Base-by-base conservation (phyloP, 2,888 invertebrate genomes). In the Nymphalis urticae region DNA sequence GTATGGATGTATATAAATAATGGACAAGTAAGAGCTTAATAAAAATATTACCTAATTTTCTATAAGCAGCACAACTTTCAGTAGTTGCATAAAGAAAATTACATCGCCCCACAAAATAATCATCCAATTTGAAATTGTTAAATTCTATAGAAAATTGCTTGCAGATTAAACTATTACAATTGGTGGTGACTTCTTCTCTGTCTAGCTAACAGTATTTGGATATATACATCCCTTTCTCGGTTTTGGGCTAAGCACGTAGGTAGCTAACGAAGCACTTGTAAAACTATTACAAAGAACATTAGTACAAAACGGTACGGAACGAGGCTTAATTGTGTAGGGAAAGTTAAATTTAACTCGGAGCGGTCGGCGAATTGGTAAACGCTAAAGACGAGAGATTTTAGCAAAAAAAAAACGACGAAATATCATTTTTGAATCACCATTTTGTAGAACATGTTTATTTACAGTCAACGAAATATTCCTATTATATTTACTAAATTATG, bases 231-330 rank as follows among this genome's bases (percentile, higher is more conserved):
- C 50, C 53, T 69, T 48, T 68, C 59, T 21, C 16, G 19, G 19
- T 62, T 66, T 59, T 48, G 64, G 64, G 53, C 63, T 50, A 67
- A 72, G 67, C 66, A 62, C 64, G 67, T 69, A 71, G 60, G 66
- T 59, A 61, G 65, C 69, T 74, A 70, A 70, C 69, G 65, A 68
- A 66, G 66, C 58, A 80, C 77, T 81, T 82, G 82, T 81, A 72
- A 75, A 71, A 72, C 73, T 70, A 72, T 74, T 75, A 73, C 68
- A 68, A 68, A 69, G 74, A 69, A 66, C 68, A 67, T 73, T 71
- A 69, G 72, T 56, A 66, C 70, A 70, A 75, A 75, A 73, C 59
- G 64, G 61, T 72, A 73, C 71, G 68, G 59, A 75, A 72, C 70
- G 62, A 69, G 63, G 64, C 74, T 72, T 73, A 75, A 75, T 74